A percentile compares a stretch with the other conserved stretches of the same genome.
These are phyloP conservation scores for Neoascia interrupta DNA, from an alignment of 2,888 invertebrate genomes.

Conservation along the genomic window DNA sequence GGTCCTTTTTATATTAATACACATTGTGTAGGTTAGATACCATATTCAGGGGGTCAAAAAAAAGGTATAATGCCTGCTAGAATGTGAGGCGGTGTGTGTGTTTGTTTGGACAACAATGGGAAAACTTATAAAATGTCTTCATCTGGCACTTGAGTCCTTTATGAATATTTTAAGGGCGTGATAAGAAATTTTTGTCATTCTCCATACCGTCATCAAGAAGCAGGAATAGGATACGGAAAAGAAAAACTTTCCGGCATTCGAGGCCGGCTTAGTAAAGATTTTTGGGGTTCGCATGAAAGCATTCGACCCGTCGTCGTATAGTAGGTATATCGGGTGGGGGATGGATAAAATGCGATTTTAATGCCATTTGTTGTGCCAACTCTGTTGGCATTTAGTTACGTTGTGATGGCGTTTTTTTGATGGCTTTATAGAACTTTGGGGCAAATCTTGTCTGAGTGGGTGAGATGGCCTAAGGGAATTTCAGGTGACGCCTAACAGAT, in stretches of 20 bases:
- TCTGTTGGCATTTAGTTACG: constrained; percentile 36
- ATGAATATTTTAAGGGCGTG: constrained; percentile 65
- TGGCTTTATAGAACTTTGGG: too few relatives aligned
- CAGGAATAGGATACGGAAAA: background rate
- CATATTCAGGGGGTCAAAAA: constrained; percentile 14
- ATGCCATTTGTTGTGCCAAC: constrained; percentile 39
- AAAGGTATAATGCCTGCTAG: constrained; percentile 11
- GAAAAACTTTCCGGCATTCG: constrained; percentile 1
- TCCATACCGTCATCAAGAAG: constrained; percentile 23
- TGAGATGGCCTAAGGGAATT: too few relatives aligned
- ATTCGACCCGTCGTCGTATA: background rate
- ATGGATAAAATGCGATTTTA: constrained; percentile 40
- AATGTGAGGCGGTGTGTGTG: constrained; percentile 3
- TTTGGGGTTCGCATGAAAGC: background rate
- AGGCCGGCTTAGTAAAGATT: constrained; percentile 5
- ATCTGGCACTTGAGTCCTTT: constrained; percentile 60
- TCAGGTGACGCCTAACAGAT: too few relatives aligned
- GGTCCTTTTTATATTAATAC: constrained; percentile 28
- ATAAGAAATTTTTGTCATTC: constrained; percentile 59
- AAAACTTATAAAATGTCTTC: constrained; percentile 61
- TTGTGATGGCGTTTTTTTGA: too few relatives aligned
- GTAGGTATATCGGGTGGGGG: background rate
- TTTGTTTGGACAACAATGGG: constrained; percentile 50
- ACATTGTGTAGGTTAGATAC: too few relatives aligned
- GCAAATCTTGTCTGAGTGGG: too few relatives aligned